These are phyloP conservation scores for Gonioctena quinquepunctata DNA, from an alignment of 1,140 invertebrate genomes.

Conservation along the genomic window DNA sequence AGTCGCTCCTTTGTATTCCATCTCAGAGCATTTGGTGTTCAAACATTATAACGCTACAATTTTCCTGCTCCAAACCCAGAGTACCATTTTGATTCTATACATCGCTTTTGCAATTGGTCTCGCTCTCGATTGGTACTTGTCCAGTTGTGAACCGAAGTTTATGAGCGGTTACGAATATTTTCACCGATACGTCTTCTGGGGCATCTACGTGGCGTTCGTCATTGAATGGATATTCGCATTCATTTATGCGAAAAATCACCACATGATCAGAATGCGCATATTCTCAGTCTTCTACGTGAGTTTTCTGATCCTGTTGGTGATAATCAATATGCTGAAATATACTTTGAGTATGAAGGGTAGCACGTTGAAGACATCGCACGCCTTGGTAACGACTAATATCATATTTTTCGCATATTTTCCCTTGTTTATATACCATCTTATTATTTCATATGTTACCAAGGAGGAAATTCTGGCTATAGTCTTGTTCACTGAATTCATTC, in stretches of 20 bases:
- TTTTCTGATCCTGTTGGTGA: background rate
- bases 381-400: background rate
- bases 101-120: background rate
- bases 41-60: background rate
- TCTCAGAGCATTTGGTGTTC: background rate
- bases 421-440: background rate
- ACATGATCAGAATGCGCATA: background rate
- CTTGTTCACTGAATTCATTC: background rate
- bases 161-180: background rate
- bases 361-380: background rate
- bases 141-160: background rate
- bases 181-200: background rate
- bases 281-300: constrained; percentile 6
- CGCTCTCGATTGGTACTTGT: constrained; percentile 8
- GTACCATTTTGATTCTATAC: background rate
- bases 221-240: constrained; percentile 12
- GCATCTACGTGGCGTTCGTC: background rate
- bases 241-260: constrained; percentile 2
- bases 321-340: background rate
- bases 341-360: background rate
- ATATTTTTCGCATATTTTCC: background rate
- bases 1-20: constrained; percentile 7
- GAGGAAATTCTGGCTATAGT: background rate
- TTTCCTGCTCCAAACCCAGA: constrained; percentile 4
- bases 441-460: background rate